Conservation (phyloP, 2,797 vertebrate genomes). For the Pantherophis vulpinus region DNA sequence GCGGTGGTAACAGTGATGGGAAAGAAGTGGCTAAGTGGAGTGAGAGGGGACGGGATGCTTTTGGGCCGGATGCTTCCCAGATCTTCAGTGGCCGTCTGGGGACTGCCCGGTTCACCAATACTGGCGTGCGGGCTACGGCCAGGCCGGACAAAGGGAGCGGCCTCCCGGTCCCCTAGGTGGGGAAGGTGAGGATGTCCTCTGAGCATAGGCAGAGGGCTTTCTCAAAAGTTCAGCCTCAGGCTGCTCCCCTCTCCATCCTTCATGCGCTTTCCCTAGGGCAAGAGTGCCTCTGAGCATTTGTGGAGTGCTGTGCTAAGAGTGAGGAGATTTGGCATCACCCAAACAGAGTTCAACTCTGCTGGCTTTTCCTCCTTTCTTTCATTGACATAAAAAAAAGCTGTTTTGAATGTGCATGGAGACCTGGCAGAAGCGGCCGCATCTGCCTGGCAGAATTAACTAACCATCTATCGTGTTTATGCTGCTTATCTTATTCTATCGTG, state of each 20-base stretch:
- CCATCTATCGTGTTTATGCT: not conserved
- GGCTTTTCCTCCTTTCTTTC: not conserved
- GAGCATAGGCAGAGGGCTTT: slow-evolving; percentile 12
- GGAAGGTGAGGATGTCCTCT: not conserved
- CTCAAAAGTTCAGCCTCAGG: not conserved
- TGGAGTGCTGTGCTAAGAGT: not conserved
- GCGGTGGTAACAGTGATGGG: not conserved
- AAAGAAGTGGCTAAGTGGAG: slow-evolving; percentile 1
- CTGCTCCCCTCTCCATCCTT: not conserved
- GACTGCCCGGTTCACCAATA: too few species aligned
- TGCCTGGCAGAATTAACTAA: not conserved
- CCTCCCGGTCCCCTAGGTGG: not conserved
- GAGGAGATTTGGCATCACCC: not conserved
- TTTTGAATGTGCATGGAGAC: not conserved
- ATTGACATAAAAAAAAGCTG: not conserved
- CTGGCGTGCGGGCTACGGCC: not conserved
- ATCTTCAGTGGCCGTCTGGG: not conserved
- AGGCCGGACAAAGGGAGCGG: not conserved
- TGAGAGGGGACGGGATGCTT: not conserved
- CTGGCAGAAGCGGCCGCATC: not conserved
- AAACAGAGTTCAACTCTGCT: not conserved
- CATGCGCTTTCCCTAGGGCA: not conserved
- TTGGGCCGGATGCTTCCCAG: not conserved
- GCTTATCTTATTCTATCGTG: not conserved
- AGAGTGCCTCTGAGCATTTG: not conserved